These are phyloP conservation scores for Palloptera scutellata DNA, from an alignment of 2,888 invertebrate genomes.

Conservation along the genomic window DNA sequence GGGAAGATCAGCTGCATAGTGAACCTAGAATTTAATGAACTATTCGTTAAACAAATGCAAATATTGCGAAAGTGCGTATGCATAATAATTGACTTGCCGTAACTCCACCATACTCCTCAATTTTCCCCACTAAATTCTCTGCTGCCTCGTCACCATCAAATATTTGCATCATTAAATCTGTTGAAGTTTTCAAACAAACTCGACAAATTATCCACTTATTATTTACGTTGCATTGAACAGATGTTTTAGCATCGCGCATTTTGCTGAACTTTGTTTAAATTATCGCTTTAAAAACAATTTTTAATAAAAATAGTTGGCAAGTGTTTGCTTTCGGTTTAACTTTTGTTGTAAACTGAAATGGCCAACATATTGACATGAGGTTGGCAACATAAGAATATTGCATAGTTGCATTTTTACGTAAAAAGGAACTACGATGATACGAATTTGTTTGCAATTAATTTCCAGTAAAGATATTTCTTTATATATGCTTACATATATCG, in stretches of 20 bases:
- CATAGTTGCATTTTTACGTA: background rate
- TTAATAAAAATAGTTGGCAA: conserved; percentile 38
- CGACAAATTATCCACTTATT: conserved; percentile 44
- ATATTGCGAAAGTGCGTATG: no score
- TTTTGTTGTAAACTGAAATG: no score
- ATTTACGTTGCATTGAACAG: conserved; percentile 1
- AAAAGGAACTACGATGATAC: background rate
- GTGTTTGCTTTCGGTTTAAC: background rate
- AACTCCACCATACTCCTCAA: conserved; percentile 51
- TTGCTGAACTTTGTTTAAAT: background rate
- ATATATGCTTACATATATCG: no score
- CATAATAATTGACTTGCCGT: conserved; percentile 36
- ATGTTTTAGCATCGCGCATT: background rate
- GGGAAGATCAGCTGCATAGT: conserved; percentile 43
- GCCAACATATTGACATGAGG: no score
- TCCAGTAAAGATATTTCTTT: no score
- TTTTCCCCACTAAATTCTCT: conserved; percentile 41
- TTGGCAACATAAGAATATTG: no score
- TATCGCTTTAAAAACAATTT: background rate
- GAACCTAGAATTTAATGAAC: background rate
- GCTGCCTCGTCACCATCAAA: conserved; percentile 31
- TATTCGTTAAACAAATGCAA: background rate
- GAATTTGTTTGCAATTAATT: no score
- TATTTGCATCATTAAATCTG: conserved; percentile 42
- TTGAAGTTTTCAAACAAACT: conserved; percentile 47